Evolutionary conservation across 35 echinoderm and acorn worm species (phyloP), one percentile per base, ranked within the genome.

Genomic region (Strongylocentrotus purpuratus): DNA sequence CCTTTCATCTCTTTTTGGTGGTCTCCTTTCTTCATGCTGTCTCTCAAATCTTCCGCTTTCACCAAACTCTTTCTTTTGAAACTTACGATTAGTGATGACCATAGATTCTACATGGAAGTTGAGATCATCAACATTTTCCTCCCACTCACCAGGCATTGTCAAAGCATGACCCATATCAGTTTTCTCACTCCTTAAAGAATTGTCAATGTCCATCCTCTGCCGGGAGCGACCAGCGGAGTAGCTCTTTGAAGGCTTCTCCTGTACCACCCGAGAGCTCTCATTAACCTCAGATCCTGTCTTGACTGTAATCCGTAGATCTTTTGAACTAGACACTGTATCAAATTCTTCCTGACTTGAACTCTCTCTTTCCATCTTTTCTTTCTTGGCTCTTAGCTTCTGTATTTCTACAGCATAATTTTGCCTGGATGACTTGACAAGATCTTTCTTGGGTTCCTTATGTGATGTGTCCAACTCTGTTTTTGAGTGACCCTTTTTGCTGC

Each of bases 121-220:
- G 33, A 91, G 32, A 90, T 92, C 52, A 35, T 90, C 95, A 45
- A 95, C 20, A 25, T 92, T 55, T 11, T 31, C 48, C 7, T 95
- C 86, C 94, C 86, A 59, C 1, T 95, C 87, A 14, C 60, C 95
- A 9, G 95, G 33, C 88, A 92, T 95, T 91, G 88, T 32, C 47
- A 52, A 88, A 55, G 22, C 45, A 15, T 61, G 32, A 7, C 48
- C 95, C 6, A 92, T 33, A 33, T 45, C 47, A 46, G 48, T 95
- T 28, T 95, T 95, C 58, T 95, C 95, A 92, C 55, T 95, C 9
- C 95, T 88, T 61, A 50, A 92, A 4, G 95, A 95, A 47, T 87
- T 92, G 12, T 92, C 95, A 46, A 31, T 92, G 87, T 95, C 90
- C 1, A 70, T 86, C 7, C 95, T 88, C 87, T 95, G 95, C 20